Base-by-base conservation (phyloP, 1,140 invertebrate species). In the Leptinotarsa undecemlineata region DNA sequence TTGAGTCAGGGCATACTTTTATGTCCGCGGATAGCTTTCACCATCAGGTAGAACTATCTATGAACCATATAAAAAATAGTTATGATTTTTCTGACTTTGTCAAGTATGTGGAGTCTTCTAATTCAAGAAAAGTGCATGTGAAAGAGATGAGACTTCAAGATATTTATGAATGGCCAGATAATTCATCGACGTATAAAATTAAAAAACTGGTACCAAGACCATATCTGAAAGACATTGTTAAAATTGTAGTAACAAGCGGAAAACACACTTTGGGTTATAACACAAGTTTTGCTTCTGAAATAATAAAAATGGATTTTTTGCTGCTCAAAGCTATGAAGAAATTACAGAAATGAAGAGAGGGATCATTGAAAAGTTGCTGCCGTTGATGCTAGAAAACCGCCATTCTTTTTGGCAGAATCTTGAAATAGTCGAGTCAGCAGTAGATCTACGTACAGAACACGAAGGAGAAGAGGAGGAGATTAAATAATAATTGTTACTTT, bases 281-380 rank as follows among this genome's bases (percentile, higher is more conserved):
- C 1, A 26, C 26, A 26, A 26, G 26, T 26, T 26, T 26, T 26
- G 1, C 61, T 61, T 20, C 57, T 14, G 4, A n/a, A 62, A 20
- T 62, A 62, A 20, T 21, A 62, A n/a, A 62, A 62, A 62, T 21
- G 61, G 19, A 19, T 62, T 62, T 62, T 19, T 62, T 62, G 61
- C 57, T n/a, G 11, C 14, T 21, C 19, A 21, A 62, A 62, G 23
- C 13, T 19, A 21, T 19, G 61, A 19, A 62, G 14, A 62, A 62
- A 62, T 19, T 62, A 8, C 19, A 11, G 61, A 1, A 62, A 13
- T 5, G 26, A 26, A 6, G 26, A 6, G 5, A 26, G 26, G 26
- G 26, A 26, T 26, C 26, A 26, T 26, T 5, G 23, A 26, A 26
- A 26, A 26, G 23, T 4, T 26, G 23, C 23, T 5, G 5, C 4